phyloP scores from a whole-genome alignment of 2,797 vertebrate species.

The Chelon auratus region DNA sequence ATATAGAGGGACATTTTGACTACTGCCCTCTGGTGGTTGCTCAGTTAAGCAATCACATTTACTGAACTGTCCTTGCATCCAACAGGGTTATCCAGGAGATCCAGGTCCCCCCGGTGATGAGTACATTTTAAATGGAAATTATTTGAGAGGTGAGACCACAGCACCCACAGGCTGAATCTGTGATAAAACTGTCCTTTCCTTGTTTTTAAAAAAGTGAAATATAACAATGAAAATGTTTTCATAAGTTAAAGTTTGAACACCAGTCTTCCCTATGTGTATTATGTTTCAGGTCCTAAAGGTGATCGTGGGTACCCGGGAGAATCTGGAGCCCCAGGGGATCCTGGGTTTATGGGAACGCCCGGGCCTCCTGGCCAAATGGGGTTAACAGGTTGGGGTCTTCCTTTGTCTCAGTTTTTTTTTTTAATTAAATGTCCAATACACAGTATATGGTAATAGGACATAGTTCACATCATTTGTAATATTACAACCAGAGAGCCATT shows the following conservation, averaged over 20 bases:
- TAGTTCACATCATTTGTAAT: too few relatives aligned
- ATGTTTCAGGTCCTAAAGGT: conserved; percentile 70
- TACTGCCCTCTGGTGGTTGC: conserved; percentile 36
- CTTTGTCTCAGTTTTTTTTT: background rate
- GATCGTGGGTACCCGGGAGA: conserved; percentile 55
- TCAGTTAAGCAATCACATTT: background rate
- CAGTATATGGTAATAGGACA: too few relatives aligned
- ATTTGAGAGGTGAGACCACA: conserved; percentile 63
- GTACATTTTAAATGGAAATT: conserved; percentile 1
- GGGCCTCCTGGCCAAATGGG: conserved; percentile 71
- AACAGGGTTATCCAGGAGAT: conserved; percentile 73
- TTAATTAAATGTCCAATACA: background rate
- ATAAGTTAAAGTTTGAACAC: background rate
- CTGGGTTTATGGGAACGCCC: conserved; percentile 63
- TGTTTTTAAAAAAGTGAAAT: background rate
- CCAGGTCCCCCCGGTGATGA: conserved; percentile 59
- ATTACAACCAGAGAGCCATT: background rate
- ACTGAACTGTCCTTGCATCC: background rate
- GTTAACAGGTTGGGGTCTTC: conserved; percentile 56
- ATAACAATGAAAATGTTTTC: background rate
- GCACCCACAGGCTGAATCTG: background rate
- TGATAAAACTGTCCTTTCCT: background rate
- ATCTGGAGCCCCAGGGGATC: conserved; percentile 42
- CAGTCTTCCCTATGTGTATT: too few relatives aligned
- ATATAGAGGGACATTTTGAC: background rate